Evolutionary conservation across 2,113 vertebrate genomes (phyloP).

Genomic region (Ia io): DNA sequence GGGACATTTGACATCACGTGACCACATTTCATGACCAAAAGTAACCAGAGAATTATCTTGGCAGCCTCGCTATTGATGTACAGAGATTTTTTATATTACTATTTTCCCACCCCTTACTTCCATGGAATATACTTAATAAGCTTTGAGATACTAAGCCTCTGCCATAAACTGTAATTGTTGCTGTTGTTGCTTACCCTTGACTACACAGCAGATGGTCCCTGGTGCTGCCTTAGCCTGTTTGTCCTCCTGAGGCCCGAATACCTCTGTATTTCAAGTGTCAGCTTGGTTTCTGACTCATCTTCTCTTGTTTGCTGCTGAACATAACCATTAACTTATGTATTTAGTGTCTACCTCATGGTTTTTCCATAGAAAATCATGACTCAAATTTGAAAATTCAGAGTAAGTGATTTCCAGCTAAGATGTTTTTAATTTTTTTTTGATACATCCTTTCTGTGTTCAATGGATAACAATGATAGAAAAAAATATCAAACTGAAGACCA

Average conservation of each 20-base stretch:
- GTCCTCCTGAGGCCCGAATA: not conserved
- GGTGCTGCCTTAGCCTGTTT: not conserved
- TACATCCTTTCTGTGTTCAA: not conserved
- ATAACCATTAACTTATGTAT: not conserved
- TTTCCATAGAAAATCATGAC: not conserved
- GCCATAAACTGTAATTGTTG: not conserved
- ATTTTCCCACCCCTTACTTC: not conserved
- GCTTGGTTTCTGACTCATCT: not conserved
- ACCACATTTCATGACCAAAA: not conserved
- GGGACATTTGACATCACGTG: not conserved
- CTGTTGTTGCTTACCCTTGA: not conserved
- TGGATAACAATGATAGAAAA: not conserved
- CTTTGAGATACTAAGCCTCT: not conserved
- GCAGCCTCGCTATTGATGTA: not conserved
- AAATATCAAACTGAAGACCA: not conserved
- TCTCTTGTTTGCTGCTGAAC: not conserved
- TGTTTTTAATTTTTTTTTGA: not conserved
- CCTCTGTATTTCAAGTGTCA: not conserved
- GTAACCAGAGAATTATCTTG: not conserved
- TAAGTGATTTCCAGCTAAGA: not conserved
- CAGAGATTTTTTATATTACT: not conserved
- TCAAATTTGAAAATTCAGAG: not conserved
- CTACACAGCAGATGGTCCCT: not conserved
- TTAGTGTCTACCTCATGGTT: not conserved
- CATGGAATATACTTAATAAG: not conserved